A percentile compares a stretch with the other conserved stretches of the same genome.
Conservation (phyloP, 53 echinoderm and acorn worm species). For the Mesocentrotus franciscanus region DNA sequence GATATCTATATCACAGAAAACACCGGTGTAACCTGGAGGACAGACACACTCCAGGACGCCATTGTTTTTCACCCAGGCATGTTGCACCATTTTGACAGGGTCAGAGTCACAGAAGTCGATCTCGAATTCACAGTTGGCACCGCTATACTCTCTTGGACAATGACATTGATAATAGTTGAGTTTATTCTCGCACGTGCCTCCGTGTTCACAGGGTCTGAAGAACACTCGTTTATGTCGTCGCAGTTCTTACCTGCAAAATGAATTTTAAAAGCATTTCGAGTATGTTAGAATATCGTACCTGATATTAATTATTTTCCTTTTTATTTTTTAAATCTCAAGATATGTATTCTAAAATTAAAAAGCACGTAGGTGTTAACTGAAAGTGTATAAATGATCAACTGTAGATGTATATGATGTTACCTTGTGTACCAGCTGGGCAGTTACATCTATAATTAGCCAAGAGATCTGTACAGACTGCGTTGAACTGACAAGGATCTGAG, state of each 20-base stretch:
- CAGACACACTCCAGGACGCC: constrained; percentile 30
- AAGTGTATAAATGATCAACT: too few relatives aligned
- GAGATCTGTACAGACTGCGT: too few relatives aligned
- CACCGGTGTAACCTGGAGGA: constrained; percentile 21
- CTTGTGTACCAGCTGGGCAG: constrained; percentile 56
- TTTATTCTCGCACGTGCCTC: constrained; percentile 37
- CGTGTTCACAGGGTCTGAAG: too few relatives aligned
- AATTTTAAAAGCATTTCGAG: neutral
- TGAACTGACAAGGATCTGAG: too few relatives aligned
- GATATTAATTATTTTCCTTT: too few relatives aligned
- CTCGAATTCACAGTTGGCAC: constrained; percentile 50
- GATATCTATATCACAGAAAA: neutral
- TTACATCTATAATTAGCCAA: constrained; percentile 37
- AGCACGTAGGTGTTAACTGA: too few relatives aligned
- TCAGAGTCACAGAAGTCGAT: constrained; percentile 34
- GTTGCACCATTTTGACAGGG: constrained; percentile 46
- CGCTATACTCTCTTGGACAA: constrained; percentile 46
- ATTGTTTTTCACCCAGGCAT: constrained; percentile 36
- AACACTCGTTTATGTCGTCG: constrained; percentile 36
- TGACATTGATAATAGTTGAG: constrained; percentile 45
- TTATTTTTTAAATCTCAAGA: neutral
- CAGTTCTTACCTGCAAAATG: constrained; percentile 60
- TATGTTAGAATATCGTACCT: neutral
- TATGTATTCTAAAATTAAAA: too few relatives aligned
- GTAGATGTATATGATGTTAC: neutral